phyloP scores from a whole-genome alignment of 2,888 invertebrate species.

The Nesidiocoris tenuis region DNA sequence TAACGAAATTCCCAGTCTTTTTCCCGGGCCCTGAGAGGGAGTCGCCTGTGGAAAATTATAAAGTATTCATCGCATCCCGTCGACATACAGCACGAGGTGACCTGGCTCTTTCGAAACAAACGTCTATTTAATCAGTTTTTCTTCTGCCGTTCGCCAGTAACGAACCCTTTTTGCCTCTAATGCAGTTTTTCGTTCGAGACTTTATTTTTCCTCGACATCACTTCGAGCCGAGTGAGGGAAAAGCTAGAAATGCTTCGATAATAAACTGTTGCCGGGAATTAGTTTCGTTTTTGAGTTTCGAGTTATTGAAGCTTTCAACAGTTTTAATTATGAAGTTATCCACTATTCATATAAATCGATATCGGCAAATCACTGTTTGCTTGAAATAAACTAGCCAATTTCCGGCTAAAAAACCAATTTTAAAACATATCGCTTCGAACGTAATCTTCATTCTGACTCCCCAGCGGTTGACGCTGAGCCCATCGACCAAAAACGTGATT shows the following conservation, averaged over 20 bases:
- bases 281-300: too few relatives aligned
- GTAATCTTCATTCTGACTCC: not conserved
- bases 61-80: slow-evolving; percentile 13
- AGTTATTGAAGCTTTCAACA: too few relatives aligned
- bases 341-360: too few relatives aligned
- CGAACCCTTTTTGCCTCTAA: not conserved
- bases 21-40: not conserved
- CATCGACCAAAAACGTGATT: not conserved
- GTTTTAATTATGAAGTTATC: too few relatives aligned
- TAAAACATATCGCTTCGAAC: too few relatives aligned
- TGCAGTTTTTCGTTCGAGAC: not conserved
- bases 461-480: not conserved
- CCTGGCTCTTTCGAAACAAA: not conserved
- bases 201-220: too few relatives aligned
- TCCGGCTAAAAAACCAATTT: too few relatives aligned
- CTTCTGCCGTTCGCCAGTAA: not conserved
- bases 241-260: too few relatives aligned
- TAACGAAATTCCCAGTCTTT: not conserved
- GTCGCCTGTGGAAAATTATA: slow-evolving; percentile 32
- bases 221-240: too few relatives aligned
- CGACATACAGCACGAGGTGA: not conserved
- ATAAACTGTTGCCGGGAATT: too few relatives aligned
- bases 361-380: too few relatives aligned
- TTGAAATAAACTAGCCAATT: too few relatives aligned
- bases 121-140: not conserved